Conservation (phyloP, 53 echinoderm and acorn worm genomes). For the Holothuria leucospilota region DNA sequence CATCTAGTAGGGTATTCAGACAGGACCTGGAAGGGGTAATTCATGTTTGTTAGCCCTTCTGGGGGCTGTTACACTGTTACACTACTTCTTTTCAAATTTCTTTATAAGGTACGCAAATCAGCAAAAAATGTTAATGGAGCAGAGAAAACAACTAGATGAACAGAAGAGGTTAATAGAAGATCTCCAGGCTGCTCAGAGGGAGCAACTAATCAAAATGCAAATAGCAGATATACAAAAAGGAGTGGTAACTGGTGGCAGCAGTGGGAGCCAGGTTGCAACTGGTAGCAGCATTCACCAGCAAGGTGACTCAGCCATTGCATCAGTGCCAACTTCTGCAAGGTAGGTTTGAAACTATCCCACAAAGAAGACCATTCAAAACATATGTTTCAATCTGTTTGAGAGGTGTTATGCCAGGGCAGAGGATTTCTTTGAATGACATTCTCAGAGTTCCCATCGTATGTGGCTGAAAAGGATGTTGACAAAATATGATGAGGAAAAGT, state of each 20-base stretch:
- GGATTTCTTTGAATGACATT: too few species aligned
- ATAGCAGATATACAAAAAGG: conserved; percentile 56
- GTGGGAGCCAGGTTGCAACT: background rate
- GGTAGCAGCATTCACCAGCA: background rate
- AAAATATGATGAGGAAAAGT: too few species aligned
- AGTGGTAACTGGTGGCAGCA: background rate
- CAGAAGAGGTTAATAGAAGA: conserved; percentile 89
- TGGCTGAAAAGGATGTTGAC: too few species aligned
- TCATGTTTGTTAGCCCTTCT: too few species aligned
- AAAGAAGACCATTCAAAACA: too few species aligned
- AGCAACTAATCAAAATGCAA: conserved; percentile 76
- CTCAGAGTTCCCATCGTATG: too few species aligned
- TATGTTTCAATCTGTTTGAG: too few species aligned
- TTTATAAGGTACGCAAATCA: conserved; percentile 76
- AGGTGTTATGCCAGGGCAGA: too few species aligned
- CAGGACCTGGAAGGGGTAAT: too few species aligned
- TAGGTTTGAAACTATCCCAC: background rate
- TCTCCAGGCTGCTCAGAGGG: conserved; percentile 76
- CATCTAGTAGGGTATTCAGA: too few species aligned
- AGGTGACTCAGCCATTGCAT: background rate
- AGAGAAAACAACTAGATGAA: conserved; percentile 86
- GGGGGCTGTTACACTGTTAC: too few species aligned
- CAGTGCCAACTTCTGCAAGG: conserved; percentile 6
- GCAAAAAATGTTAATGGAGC: conserved; percentile 87
- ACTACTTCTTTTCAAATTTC: background rate